Evolutionary conservation across 2,888 invertebrate genomes (phyloP), one percentile per base, ranked within the genome.

Genomic region (Caenorhabditis sp.): DNA sequence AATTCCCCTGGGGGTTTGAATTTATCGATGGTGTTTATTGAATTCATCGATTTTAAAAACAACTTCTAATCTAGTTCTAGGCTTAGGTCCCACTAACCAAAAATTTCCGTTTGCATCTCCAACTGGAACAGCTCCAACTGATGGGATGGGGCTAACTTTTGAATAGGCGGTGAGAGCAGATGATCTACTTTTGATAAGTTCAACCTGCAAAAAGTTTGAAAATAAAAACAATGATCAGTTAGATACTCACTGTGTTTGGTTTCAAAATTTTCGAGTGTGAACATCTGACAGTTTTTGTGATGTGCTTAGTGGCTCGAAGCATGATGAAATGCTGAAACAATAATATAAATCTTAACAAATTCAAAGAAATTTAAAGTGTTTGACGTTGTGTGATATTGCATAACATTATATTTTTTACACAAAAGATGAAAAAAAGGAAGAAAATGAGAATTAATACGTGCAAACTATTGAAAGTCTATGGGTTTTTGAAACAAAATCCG

Each of bases 81-180:
- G 1, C 1, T 51, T n/a, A n/a, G n/a, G n/a, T n/a, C n/a, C n/a
- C n/a, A n/a, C n/a, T n/a, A n/a, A 79, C 82, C 78, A 76, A 68
- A 66, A 79, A 60, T 82, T 82, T 57, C 82, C 82, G 64, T 82
- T 79, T 8, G 73, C 66, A 60, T 81, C 82, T 19, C 77, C 69
- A 3, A 82, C 81, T 57, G 82, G 82, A 14, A 73, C 73, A 0
- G 74, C 76, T 24, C 79, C 79, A 1, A 82, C 81, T 10, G 76
- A 70, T 26, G 76, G 60, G 31, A 82, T 76, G 14, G 80, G 80
- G 61, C 77, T 69, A 1, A 81, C 78, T 58, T 67, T 75, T 50
- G 66, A 65, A 36, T 67, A 69, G n/a, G 69, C 63, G 0, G 75
- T 60, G 10, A 75, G 10, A 1, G 64, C 67, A 0, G 69, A 49